Base-by-base conservation (phyloP, 2,113 vertebrate genomes). In the Hucho hucho region DNA sequence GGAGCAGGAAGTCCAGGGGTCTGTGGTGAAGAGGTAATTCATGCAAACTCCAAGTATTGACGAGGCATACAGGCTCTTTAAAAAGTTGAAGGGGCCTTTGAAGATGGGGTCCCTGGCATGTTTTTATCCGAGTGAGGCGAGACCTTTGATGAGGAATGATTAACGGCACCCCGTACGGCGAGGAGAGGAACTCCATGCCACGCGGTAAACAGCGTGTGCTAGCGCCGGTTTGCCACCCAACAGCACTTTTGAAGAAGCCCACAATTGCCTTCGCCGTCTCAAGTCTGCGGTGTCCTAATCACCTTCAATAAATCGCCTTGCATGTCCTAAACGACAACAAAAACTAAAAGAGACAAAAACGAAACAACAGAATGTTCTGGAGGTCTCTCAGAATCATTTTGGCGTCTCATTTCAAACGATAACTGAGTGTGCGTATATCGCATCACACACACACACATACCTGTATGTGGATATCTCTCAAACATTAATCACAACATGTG, bases 61-160 rank as follows among this genome's bases (percentile, higher is more conserved):
- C 32, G 47, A 72, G 16, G 47, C 71, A 63, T 28, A 53, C 25
- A 61, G 26, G 6, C 28, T 32, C 2, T 67, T 66, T 65, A 59
- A 74, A 16, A 3, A 14, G 22, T 9, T 65, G 26, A 13, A 22
- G 3, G 37, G 14, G 26, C 58, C 47, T 68, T 72, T 47, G 32
- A 80, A 79, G 67, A 20, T 0, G 2, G 65, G 37, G 46, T 25
- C 16, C 24, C 25, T 18, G 64, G 68, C 32, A 25, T 70, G 66
- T 56, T 58, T 74, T 74, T 28, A 74, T 72, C 66, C 56, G 18
- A 79, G 63, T n/a, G n/a, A 63, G 14, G 72, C 58, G 47, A 12
- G 43, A 46, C 64, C 76, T 73, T 64, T 70, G 37, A 76, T 76
- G 32, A n/a, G 70, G 73, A 56, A 11, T 76, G 77, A 87, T 81